Evolutionary conservation across 1,140 invertebrate genomes (phyloP).

Genomic region (Aphaenogaster rudis): DNA sequence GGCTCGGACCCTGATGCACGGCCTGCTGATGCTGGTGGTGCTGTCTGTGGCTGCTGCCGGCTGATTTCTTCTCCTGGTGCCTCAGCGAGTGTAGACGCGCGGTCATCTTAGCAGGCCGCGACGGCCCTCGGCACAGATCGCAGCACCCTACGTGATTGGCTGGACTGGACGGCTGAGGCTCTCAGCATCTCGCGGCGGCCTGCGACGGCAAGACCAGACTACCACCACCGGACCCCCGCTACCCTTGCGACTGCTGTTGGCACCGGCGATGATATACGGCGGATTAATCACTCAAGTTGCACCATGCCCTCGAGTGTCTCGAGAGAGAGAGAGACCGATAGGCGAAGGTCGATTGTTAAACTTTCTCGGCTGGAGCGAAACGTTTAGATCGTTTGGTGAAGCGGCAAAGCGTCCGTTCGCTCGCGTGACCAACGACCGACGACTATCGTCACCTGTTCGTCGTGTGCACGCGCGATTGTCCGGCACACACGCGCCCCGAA

Average conservation of each 20-base stretch:
- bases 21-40: slow-evolving; percentile 79
- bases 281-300: slow-evolving; percentile 25
- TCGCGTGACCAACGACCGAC: neutral
- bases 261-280: slow-evolving; percentile 42
- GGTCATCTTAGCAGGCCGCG: slow-evolving; percentile 85
- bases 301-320: slow-evolving; percentile 41
- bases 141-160: slow-evolving; percentile 77
- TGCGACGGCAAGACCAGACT: slow-evolving; percentile 58
- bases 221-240: slow-evolving; percentile 26
- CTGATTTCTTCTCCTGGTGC: slow-evolving; percentile 85
- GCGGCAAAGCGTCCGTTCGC: neutral
- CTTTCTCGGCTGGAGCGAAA: neutral
- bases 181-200: slow-evolving; percentile 83
- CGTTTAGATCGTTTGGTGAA: neutral
- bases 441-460: neutral
- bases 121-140: slow-evolving; percentile 77
- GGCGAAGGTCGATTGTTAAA: slow-evolving; percentile 8
- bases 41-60: slow-evolving; percentile 77
- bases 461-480: neutral
- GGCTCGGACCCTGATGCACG: slow-evolving; percentile 79
- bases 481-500: neutral
- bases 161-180: slow-evolving; percentile 76
- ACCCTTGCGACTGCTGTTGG: slow-evolving; percentile 22
- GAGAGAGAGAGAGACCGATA: slow-evolving; percentile 15
- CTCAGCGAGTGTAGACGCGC: slow-evolving; percentile 86